These are phyloP conservation scores for Felis catus DNA, from an alignment of 2,113 vertebrate species.

Conservation along the genomic window F.catus_Fca126_mat1.0 CM031426.1:14898001-14898500, in stretches of 20 bases:
- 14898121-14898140: no score
- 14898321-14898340: background rate
- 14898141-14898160: no score
- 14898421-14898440: rapidly evolving
- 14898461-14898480: background rate
- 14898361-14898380: background rate
- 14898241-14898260: background rate
- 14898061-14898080: no score
- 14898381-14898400: background rate
- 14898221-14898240: no score
- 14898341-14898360: rapidly evolving
- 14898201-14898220: no score
- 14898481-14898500: background rate
- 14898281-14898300: background rate
- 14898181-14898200: no score
- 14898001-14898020: no score
- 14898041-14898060: no score
- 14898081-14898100: no score
- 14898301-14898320: rapidly evolving
- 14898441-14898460: background rate
- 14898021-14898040: no score
- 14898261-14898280: rapidly evolving
- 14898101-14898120: no score
- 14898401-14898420: rapidly evolving
- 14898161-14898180: no score